These are phyloP conservation scores for Drosophila jambulina DNA, from an alignment of 1,140 invertebrate genomes.

Conservation along the genomic window DNA sequence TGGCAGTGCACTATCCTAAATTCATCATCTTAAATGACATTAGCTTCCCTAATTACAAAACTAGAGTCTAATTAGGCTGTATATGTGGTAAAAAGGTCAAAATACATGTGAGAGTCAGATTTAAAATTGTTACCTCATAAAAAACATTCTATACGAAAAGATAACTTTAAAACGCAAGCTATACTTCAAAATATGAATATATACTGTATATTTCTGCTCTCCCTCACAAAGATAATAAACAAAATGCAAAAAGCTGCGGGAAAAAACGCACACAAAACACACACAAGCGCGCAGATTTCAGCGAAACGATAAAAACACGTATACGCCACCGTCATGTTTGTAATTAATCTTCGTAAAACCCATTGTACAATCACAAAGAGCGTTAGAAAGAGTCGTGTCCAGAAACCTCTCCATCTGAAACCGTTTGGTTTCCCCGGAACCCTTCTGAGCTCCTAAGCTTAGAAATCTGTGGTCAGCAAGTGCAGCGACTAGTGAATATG, in stretches of 20 bases:
- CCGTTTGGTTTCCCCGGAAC: neutral
- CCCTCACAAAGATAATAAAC: constrained; percentile 6
- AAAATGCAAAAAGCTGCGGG: neutral
- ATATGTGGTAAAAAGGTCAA: neutral
- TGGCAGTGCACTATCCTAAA: neutral
- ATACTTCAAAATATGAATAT: neutral
- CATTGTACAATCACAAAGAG: constrained; percentile 8
- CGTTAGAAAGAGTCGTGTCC: constrained; percentile 4
- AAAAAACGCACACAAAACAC: constrained; percentile 6
- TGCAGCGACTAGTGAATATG: constrained; percentile 14
- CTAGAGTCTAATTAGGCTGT: neutral
- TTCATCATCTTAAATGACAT: neutral
- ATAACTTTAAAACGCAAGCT: no score
- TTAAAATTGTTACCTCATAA: neutral
- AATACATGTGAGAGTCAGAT: neutral
- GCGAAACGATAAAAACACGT: constrained; percentile 27
- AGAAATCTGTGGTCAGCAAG: constrained; percentile 12
- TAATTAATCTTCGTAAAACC: constrained; percentile 7
- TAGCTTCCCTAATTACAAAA: neutral
- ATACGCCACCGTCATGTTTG: constrained; percentile 14
- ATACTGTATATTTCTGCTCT: neutral
- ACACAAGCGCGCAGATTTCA: constrained; percentile 1
- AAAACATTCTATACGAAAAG: neutral
- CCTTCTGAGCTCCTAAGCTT: neutral
- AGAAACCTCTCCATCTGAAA: neutral